These are phyloP conservation scores for Eristalis pertinax DNA, from an alignment of 2,888 invertebrate species.

Conservation along the genomic window DNA sequence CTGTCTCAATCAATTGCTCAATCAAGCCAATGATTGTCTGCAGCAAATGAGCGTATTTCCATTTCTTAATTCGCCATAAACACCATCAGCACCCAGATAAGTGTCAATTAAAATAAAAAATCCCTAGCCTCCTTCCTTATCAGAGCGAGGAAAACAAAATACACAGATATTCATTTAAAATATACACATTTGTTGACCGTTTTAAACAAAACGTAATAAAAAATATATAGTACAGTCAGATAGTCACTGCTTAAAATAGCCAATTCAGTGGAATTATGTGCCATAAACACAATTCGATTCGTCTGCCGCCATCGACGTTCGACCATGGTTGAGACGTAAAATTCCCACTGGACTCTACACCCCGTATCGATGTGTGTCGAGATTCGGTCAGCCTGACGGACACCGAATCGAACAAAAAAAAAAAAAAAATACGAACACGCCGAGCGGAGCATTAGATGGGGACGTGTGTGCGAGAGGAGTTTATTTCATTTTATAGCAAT, in stretches of 20 bases:
- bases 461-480: not conserved
- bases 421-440: not conserved
- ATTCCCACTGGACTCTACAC: slow-evolving; percentile 37
- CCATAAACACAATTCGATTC: slow-evolving; percentile 39
- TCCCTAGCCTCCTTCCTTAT: slow-evolving; percentile 9
- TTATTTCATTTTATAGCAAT: slow-evolving; percentile 1
- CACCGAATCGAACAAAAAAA: slow-evolving; percentile 4
- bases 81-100: slow-evolving; percentile 22
- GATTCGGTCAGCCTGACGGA: not conserved
- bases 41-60: not conserved
- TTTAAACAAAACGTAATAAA: slow-evolving; percentile 2
- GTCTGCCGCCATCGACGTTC: slow-evolving; percentile 30
- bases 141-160: not conserved
- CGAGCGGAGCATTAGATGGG: not conserved
- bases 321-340: slow-evolving; percentile 30
- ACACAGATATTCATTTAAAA: not conserved
- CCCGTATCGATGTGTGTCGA: not conserved
- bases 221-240: slow-evolving; percentile 8
- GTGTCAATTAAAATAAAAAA: not conserved
- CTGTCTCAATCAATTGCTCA: not conserved
- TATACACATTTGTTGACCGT: not conserved
- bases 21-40: slow-evolving; percentile 2
- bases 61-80: slow-evolving; percentile 15
- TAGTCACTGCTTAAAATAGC: slow-evolving; percentile 36
- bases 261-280: slow-evolving; percentile 18